Conservation (phyloP, 2,888 invertebrate genomes). For the Trissolcus brochymenae region DNA sequence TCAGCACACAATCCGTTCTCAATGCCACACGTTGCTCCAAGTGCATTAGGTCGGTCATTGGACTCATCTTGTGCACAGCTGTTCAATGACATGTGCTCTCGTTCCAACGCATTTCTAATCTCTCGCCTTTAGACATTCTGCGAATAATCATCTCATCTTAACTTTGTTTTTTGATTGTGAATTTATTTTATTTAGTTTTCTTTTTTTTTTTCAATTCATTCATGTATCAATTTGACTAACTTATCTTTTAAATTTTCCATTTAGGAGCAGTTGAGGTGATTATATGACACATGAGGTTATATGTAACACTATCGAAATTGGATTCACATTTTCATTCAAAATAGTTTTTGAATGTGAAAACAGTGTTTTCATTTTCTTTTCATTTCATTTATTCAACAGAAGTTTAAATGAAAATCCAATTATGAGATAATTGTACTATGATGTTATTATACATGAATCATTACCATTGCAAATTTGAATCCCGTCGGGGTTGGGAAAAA, state of each 20-base stretch:
- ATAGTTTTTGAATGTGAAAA: no score
- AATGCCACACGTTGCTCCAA: constrained; percentile 49
- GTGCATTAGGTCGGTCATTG: constrained; percentile 58
- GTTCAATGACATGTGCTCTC: constrained; percentile 47
- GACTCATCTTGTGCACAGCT: constrained; percentile 50
- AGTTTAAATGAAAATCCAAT: background rate
- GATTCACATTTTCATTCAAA: no score
- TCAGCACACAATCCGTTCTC: constrained; percentile 49
- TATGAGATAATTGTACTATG: no score
- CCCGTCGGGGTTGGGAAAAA: background rate
- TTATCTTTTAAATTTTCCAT: no score
- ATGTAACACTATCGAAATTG: no score
- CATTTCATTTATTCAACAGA: background rate
- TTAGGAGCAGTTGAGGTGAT: no score
- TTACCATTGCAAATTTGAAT: no score
- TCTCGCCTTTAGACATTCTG: constrained; percentile 50
- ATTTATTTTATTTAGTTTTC: no score
- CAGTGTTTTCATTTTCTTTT: no score
- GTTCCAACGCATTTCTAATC: constrained; percentile 40
- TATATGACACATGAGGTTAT: no score
- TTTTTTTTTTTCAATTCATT: background rate
- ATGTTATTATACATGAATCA: no score
- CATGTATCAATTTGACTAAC: background rate
- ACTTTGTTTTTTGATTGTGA: no score
- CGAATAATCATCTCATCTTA: constrained; percentile 39